These are phyloP conservation scores for Eulemur rubriventer DNA, from an alignment of 2,797 vertebrate genomes.

Conservation along the genomic window DNA sequence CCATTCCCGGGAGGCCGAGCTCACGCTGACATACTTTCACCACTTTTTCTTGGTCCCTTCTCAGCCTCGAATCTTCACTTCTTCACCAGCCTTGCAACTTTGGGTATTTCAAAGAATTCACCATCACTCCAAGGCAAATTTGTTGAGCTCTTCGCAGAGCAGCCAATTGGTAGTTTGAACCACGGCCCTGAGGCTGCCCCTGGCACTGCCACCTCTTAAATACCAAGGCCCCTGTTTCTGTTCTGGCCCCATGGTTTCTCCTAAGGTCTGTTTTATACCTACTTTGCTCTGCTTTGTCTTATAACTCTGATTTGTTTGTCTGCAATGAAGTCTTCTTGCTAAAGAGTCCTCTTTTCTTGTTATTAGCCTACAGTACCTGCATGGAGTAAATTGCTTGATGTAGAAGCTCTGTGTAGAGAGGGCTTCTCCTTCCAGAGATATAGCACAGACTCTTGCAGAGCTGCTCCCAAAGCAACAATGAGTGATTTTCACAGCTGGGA, in stretches of 20 bases:
- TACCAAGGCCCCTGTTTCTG: neutral
- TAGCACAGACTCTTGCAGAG: neutral
- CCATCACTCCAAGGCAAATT: neutral
- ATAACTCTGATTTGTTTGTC: too few species aligned
- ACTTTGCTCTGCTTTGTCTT: neutral
- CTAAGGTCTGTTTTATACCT: neutral
- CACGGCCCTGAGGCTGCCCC: neutral
- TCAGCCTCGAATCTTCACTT: neutral
- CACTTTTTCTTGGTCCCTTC: neutral
- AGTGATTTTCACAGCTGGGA: neutral
- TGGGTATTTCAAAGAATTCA: neutral
- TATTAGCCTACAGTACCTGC: neutral
- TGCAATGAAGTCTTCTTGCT: neutral
- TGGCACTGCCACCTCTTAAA: neutral
- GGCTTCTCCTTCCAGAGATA: neutral
- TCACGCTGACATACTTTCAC: fast-evolving
- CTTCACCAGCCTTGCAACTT: neutral
- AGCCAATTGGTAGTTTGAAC: neutral
- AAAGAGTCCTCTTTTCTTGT: neutral
- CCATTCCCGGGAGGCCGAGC: neutral
- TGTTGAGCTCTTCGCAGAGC: neutral
- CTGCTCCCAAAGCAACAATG: neutral
- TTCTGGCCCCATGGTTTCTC: neutral
- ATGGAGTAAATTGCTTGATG: neutral
- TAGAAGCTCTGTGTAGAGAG: neutral